These are phyloP conservation scores for Nycteola revayana DNA, from an alignment of 2,888 invertebrate genomes.

Conservation along the genomic window DNA sequence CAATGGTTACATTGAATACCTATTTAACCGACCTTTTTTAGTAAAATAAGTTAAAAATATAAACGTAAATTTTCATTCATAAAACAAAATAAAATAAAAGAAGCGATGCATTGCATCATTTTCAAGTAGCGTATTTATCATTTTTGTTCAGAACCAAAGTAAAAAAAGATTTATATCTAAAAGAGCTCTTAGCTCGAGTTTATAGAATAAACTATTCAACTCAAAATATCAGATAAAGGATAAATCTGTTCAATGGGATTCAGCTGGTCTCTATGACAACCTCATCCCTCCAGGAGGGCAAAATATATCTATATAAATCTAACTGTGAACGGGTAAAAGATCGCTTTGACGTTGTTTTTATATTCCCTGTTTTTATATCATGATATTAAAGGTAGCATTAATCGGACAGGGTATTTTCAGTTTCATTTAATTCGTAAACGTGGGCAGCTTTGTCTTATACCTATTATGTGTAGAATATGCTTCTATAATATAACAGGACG, in stretches of 20 bases:
- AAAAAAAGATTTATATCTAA: conserved; percentile 59
- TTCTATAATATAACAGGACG: no score
- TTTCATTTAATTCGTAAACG: no score
- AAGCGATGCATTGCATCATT: no score
- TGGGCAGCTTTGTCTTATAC: no score
- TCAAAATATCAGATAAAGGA: conserved; percentile 68
- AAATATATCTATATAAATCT: conserved; percentile 13
- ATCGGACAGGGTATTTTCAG: no score
- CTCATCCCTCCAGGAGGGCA: conserved; percentile 38
- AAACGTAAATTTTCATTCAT: no score
- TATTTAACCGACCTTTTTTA: no score
- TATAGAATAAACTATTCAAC: conserved; percentile 68
- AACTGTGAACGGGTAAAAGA: conserved; percentile 21
- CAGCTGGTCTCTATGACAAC: conserved; percentile 65
- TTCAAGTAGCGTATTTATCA: conserved; percentile 24
- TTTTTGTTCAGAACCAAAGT: conserved; percentile 33
- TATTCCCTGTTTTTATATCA: conserved; percentile 9
- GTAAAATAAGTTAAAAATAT: no score
- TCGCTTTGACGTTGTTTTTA: conserved; percentile 26
- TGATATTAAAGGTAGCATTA: conserved; percentile 9
- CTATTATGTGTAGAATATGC: no score
- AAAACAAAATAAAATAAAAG: no score
- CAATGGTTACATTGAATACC: no score
- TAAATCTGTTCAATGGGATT: conserved; percentile 68
- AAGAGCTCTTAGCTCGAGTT: conserved; percentile 50